Base-by-base conservation (phyloP, 2,113 vertebrate genomes). In the Neoarius graeffei region DNA sequence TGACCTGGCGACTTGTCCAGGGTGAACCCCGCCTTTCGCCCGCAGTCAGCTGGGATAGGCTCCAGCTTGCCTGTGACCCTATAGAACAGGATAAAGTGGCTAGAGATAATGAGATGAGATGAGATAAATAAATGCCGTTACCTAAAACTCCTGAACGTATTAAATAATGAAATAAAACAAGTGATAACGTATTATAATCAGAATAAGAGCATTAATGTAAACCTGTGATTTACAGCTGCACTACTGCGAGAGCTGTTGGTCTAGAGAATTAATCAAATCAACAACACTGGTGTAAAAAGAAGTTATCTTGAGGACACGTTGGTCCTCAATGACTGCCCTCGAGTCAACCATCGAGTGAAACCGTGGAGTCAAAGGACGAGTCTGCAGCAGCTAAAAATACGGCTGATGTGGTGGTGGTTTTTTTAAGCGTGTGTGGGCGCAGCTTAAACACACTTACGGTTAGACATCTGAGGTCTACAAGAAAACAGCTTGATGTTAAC, bases 391-490 rank as follows among this genome's bases (percentile, higher is more conserved):
- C 56, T 25, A 52, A 25, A 80, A 27, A 3, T 19, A 56, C 13
- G 11, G n/a, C 25, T 56, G 7, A 7, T 54, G 64, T 48, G 59
- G 23, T 80, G 84, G 81, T 56, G 73, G 25, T 66, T 66, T 66
- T 1, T 76, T 11, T 1, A 20, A 50, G 59, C 10, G 87, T 59
- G 62, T 66, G 80, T 86, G 64, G 77, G 87, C 54, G 67, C 87
- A 80, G 74, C 71, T 60, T 27, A 27, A 81, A 25, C 62, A 57
- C 10, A 62, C 48, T 83, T 86, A 85, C 85, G 52, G 85, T 86
- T 14, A 88, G 64, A 77, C 7, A 3, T 62, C 57, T 20, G 27
- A 86, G 62, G 60, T 73, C 42, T 67, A 67, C 86, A 77, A 69
- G 74, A 89, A 82, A 85, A 74, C 27, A 66, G 50, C 79, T 79